A percentile compares a stretch with the other conserved stretches of the same genome.
phyloP scores from a whole-genome alignment of 2,797 vertebrate genomes.

The Hyperoplus lanceolatus region DNA sequence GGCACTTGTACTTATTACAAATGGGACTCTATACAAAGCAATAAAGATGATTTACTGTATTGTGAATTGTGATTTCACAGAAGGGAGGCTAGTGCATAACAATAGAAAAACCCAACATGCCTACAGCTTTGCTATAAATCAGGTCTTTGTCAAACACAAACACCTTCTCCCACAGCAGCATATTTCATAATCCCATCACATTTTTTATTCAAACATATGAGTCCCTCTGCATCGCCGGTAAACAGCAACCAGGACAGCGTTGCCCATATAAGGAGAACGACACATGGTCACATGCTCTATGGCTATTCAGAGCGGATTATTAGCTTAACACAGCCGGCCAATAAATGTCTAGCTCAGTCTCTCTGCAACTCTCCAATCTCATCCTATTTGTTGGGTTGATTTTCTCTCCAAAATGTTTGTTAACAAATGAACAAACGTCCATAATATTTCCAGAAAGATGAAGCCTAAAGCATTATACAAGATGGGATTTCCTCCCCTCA shows the following conservation, averaged over 20 bases:
- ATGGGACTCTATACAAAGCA: conserved; percentile 18
- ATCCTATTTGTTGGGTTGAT: conserved; percentile 35
- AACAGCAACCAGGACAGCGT: conserved; percentile 30
- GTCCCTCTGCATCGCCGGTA: conserved; percentile 14
- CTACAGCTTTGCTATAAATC: conserved; percentile 35
- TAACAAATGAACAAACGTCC: conserved; percentile 36
- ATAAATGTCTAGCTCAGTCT: conserved; percentile 34
- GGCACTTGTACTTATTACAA: conserved; percentile 27
- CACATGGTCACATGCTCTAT: conserved; percentile 18
- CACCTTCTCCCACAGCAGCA: conserved; percentile 10
- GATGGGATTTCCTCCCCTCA: conserved; percentile 35
- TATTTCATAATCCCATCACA: conserved; percentile 45
- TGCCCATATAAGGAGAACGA: conserved; percentile 7
- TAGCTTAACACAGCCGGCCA: conserved; percentile 38
- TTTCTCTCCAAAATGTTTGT: conserved; percentile 46
- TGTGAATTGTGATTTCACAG: conserved; percentile 41
- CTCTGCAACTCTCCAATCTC: conserved; percentile 34
- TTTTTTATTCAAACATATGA: conserved; percentile 35
- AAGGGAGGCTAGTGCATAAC: conserved; percentile 24
- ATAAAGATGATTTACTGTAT: conserved; percentile 5
- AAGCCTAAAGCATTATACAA: conserved; percentile 30
- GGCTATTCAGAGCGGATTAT: conserved; percentile 50
- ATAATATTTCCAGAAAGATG: conserved; percentile 56
- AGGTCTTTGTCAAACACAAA: conserved; percentile 44
- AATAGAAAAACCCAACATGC: conserved; percentile 9